Percentiles rank a stretch among this genome's conserved stretches.
phyloP scores from a whole-genome alignment of 2,113 vertebrate species.

The Perca schrenkii region DNA sequence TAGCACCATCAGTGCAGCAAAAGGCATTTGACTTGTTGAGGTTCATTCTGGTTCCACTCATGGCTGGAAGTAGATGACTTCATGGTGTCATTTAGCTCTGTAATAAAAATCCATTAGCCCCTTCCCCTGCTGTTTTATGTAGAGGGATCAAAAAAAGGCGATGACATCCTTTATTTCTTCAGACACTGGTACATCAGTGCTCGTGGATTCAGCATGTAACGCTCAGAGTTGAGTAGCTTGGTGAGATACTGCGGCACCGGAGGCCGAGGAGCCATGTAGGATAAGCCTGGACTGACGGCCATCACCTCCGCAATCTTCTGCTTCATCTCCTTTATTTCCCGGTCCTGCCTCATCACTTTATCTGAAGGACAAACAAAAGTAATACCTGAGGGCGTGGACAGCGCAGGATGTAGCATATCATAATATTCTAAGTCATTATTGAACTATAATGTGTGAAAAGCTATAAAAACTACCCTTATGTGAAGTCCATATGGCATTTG shows the following conservation, averaged over 20 bases:
- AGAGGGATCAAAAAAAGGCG: background rate
- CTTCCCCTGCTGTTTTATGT: background rate
- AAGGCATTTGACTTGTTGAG: conserved; percentile 65
- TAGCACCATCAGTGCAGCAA: conserved; percentile 68
- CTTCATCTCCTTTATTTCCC: conserved; percentile 86
- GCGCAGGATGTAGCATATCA: background rate
- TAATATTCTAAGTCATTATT: background rate
- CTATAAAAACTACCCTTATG: background rate
- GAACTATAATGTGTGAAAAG: background rate
- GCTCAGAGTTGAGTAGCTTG: conserved; percentile 86
- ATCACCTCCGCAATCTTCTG: conserved; percentile 88
- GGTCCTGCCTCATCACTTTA: conserved; percentile 85
- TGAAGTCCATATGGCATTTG: background rate
- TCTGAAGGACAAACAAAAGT: conserved; percentile 64
- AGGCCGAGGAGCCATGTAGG: conserved; percentile 80
- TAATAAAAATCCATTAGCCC: conserved; percentile 12
- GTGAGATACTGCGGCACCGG: conserved; percentile 86
- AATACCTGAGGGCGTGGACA: background rate
- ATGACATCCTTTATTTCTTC: conserved; percentile 77
- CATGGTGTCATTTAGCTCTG: conserved; percentile 50
- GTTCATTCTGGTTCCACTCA: conserved; percentile 35
- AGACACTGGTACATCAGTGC: conserved; percentile 89
- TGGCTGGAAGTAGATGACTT: conserved; percentile 55
- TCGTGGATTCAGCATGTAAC: conserved; percentile 85
- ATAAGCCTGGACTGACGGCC: conserved; percentile 86